These are phyloP conservation scores for Riparia riparia DNA, from an alignment of 2,113 vertebrate genomes.

Conservation along the genomic window DNA sequence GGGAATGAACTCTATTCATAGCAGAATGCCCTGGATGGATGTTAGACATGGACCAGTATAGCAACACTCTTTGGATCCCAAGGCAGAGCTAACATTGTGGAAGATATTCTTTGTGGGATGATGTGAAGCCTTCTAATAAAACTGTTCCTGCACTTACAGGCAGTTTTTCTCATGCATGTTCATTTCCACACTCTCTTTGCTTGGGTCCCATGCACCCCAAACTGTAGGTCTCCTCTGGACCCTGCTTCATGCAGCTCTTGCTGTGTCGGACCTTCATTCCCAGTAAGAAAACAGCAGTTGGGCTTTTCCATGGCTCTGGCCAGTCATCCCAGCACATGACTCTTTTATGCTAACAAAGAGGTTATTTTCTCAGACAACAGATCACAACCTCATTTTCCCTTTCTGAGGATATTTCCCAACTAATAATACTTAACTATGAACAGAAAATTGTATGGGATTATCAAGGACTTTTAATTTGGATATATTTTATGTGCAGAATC, in stretches of 20 bases:
- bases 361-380: slow-evolving; percentile 28
- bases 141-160: neutral
- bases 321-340: neutral
- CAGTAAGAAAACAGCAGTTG: neutral
- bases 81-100: neutral
- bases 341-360: neutral
- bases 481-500: slow-evolving; percentile 72
- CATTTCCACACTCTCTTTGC: neutral
- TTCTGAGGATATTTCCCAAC: slow-evolving; percentile 29
- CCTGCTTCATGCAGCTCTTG: too few species aligned
- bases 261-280: accelerated
- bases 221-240: neutral
- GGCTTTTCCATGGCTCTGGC: neutral
- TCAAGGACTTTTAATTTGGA: slow-evolving; percentile 76
- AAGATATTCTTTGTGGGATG: neutral
- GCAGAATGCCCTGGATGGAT: neutral
- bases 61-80: neutral
- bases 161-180: neutral
- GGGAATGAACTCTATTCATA: neutral
- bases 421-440: slow-evolving; percentile 38
- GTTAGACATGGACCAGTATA: neutral
- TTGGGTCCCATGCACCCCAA: accelerated
- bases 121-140: neutral
- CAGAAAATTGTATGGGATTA: slow-evolving; percentile 69
- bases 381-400: slow-evolving; percentile 25